Percentiles rank a stretch among this genome's conserved stretches.
Conservation (phyloP, 2,797 vertebrate species). For the Valencia hispanica region DNA sequence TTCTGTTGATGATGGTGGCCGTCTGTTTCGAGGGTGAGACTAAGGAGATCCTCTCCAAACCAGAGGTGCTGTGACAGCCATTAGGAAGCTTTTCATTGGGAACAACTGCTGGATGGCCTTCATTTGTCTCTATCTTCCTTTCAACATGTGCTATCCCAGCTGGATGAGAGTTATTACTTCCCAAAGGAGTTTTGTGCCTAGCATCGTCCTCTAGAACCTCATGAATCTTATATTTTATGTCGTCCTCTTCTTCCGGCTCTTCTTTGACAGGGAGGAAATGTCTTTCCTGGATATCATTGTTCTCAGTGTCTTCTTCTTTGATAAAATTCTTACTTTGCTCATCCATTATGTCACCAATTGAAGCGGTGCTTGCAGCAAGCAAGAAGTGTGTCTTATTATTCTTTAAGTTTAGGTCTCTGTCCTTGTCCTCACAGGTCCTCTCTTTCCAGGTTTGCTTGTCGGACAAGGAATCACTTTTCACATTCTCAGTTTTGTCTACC, state of each 20-base stretch:
- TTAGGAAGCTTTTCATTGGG: conserved; percentile 68
- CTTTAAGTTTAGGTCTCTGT: conserved; percentile 70
- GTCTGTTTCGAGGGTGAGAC: conserved; percentile 75
- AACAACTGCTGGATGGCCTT: conserved; percentile 52
- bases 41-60: conserved; percentile 74
- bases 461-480: conserved; percentile 51
- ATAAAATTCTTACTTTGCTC: conserved; percentile 68
- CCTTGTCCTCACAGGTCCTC: conserved; percentile 75
- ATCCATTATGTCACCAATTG: conserved; percentile 77
- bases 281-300: conserved; percentile 73
- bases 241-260: conserved; percentile 72
- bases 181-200: conserved; percentile 54
- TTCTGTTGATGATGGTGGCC: conserved; percentile 86
- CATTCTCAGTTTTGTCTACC: conserved; percentile 58
- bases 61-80: conserved; percentile 66
- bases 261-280: conserved; percentile 82
- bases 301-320: conserved; percentile 60
- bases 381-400: conserved; percentile 57
- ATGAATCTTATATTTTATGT: conserved; percentile 44
- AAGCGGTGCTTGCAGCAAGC: conserved; percentile 41
- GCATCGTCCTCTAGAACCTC: conserved; percentile 48
- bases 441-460: conserved; percentile 78
- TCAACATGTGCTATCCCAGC: conserved; percentile 47
- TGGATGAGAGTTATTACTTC: conserved; percentile 50
- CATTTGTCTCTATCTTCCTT: conserved; percentile 57